phyloP scores from a whole-genome alignment of 2,113 vertebrate genomes.

The Setophaga petechia region DNA sequence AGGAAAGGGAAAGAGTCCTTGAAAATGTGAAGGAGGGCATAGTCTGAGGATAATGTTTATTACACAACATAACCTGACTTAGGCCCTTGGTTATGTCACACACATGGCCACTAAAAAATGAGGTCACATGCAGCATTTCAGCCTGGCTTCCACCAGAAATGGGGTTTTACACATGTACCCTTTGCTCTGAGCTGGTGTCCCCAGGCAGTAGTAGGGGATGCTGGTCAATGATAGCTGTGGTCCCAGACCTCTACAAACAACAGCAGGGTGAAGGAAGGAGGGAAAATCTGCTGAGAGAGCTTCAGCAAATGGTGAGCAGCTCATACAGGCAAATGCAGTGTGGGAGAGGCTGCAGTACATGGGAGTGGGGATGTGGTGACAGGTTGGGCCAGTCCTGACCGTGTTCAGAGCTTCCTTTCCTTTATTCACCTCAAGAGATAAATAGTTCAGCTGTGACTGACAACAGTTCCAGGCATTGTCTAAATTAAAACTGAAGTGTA shows the following conservation, averaged over 20 bases:
- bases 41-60: not conserved
- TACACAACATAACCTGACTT: not conserved
- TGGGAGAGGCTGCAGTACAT: accelerated
- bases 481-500: not conserved
- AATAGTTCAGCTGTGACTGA: not conserved
- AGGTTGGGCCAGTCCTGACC: not conserved
- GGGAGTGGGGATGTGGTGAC: not conserved
- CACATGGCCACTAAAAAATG: not conserved
- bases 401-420: not conserved
- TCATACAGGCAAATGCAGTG: not conserved
- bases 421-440: not conserved
- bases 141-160: not conserved
- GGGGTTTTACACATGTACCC: not conserved
- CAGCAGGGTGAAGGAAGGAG: not conserved
- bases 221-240: not conserved
- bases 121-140: not conserved
- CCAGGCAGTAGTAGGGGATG: not conserved
- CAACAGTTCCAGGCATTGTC: not conserved
- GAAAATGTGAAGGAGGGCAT: not conserved
- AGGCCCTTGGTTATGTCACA: not conserved
- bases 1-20: not conserved
- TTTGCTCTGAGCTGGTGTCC: not conserved
- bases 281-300: not conserved
- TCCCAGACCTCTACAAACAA: not conserved
- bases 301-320: not conserved